These are phyloP conservation scores for Drosophila niveifrons DNA, from an alignment of 2,888 invertebrate species.

Conservation along the genomic window DNA sequence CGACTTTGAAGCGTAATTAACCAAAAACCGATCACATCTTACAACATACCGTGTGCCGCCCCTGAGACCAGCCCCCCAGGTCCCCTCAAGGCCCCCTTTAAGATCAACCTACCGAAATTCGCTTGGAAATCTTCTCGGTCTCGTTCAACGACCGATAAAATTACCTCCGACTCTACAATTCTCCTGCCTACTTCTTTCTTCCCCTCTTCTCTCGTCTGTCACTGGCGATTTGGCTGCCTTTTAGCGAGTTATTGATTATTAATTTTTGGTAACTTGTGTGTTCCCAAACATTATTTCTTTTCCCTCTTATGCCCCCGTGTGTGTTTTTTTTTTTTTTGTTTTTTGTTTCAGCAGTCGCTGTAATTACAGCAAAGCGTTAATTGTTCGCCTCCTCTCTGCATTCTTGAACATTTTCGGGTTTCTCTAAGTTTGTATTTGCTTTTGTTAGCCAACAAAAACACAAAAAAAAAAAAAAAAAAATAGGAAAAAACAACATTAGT, in stretches of 20 bases:
- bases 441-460: conserved; percentile 37
- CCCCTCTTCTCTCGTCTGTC: not conserved
- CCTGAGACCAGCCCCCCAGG: conserved; percentile 32
- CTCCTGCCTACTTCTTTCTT: conserved; percentile 20
- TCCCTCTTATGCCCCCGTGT: conserved; percentile 24
- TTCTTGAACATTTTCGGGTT: conserved; percentile 45
- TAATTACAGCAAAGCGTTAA: conserved; percentile 80
- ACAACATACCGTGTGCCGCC: conserved; percentile 51
- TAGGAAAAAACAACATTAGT: conserved; percentile 56
- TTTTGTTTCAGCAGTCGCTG: conserved; percentile 68
- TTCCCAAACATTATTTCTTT: conserved; percentile 47
- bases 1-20: conserved; percentile 72
- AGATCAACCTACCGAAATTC: conserved; percentile 26
- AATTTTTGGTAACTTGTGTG: conserved; percentile 57
- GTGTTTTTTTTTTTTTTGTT: conserved; percentile 20
- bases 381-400: conserved; percentile 70
- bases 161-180: conserved; percentile 58
- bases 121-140: conserved; percentile 65
- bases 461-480: conserved; percentile 19
- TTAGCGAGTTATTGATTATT: conserved; percentile 82
- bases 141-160: conserved; percentile 80
- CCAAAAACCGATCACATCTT: conserved; percentile 76
- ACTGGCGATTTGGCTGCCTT: conserved; percentile 60
- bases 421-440: conserved; percentile 66
- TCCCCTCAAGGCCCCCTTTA: not conserved